A percentile compares a stretch with the other conserved stretches of the same genome.
Evolutionary conservation across 2,888 invertebrate species (phyloP).

Genomic region (Linhomoeus sp.): DNA sequence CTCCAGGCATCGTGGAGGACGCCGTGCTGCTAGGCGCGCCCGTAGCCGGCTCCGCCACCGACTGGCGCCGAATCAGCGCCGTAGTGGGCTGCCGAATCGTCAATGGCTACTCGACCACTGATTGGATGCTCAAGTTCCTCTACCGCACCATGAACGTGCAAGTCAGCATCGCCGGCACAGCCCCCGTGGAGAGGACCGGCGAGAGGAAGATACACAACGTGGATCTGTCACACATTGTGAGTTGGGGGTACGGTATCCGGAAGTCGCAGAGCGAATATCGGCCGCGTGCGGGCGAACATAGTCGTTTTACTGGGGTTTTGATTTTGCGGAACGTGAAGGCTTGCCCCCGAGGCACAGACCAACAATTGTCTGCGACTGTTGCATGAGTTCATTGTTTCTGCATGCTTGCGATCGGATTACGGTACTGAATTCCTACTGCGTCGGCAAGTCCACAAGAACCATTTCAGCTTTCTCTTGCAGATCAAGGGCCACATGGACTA

Average conservation of each 20-base stretch:
- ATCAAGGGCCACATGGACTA: conserved; percentile 41
- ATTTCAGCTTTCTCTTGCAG: conserved; percentile 10
- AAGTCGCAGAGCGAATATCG: no score
- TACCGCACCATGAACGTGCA: conserved; percentile 44
- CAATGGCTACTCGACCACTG: conserved; percentile 43
- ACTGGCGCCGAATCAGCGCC: conserved; percentile 32
- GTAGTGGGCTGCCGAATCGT: conserved; percentile 44
- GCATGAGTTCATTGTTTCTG: no score
- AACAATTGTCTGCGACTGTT: no score
- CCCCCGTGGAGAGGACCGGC: conserved; percentile 33
- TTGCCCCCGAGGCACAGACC: no score
- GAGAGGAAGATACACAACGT: conserved; percentile 40
- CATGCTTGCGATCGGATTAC: no score
- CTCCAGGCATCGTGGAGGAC: conserved; percentile 43
- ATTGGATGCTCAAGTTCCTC: conserved; percentile 46
- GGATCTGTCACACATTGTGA: conserved; percentile 40
- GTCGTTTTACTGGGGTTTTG: no score
- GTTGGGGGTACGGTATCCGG: not conserved
- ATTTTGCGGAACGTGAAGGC: no score
- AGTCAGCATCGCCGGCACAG: conserved; percentile 41
- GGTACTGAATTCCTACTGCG: no score
- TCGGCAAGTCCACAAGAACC: not conserved
- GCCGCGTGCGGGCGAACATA: no score
- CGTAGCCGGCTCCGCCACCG: conserved; percentile 37
- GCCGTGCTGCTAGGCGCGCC: conserved; percentile 45